Evolutionary conservation across 2,888 invertebrate genomes (phyloP).

Genomic region (Spialia ferax): DNA sequence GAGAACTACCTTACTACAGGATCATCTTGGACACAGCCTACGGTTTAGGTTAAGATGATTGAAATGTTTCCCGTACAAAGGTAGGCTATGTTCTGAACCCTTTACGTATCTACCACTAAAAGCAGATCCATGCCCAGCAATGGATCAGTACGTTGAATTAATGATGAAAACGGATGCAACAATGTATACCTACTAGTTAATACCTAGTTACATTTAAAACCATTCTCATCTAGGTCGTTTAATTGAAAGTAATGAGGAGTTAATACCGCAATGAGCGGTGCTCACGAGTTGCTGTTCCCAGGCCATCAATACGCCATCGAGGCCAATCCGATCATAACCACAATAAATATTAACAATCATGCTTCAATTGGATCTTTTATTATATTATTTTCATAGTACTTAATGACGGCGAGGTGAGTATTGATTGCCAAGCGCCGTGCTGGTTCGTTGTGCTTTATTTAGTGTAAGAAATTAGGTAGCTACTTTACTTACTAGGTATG

Average conservation of each 20-base stretch:
- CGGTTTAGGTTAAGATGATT: too few relatives aligned
- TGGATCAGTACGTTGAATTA: too few relatives aligned
- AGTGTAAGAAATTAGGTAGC: too few relatives aligned
- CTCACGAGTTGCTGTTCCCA: constrained; percentile 29
- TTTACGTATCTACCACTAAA: too few relatives aligned
- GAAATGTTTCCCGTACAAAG: too few relatives aligned
- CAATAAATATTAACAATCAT: constrained; percentile 32
- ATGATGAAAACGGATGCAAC: too few relatives aligned
- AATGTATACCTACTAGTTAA: neutral
- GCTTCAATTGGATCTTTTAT: constrained; percentile 27
- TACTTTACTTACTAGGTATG: neutral
- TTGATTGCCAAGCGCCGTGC: constrained; percentile 17
- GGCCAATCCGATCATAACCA: constrained; percentile 52
- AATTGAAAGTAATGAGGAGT: constrained; percentile 10
- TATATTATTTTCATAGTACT: constrained; percentile 10
- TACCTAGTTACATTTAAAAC: neutral
- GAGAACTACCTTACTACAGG: too few relatives aligned
- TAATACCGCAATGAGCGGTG: constrained; percentile 3
- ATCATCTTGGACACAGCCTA: too few relatives aligned
- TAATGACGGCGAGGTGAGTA: constrained; percentile 36
- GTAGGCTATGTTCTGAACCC: too few relatives aligned
- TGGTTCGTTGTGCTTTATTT: constrained; percentile 6
- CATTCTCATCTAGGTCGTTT: neutral
- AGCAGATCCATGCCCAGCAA: too few relatives aligned
- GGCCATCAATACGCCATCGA: constrained; percentile 60